Evolutionary conservation across 1,140 invertebrate species (phyloP), one percentile per base, ranked within the genome.

Genomic region (Drosophila grimshawi): DNA sequence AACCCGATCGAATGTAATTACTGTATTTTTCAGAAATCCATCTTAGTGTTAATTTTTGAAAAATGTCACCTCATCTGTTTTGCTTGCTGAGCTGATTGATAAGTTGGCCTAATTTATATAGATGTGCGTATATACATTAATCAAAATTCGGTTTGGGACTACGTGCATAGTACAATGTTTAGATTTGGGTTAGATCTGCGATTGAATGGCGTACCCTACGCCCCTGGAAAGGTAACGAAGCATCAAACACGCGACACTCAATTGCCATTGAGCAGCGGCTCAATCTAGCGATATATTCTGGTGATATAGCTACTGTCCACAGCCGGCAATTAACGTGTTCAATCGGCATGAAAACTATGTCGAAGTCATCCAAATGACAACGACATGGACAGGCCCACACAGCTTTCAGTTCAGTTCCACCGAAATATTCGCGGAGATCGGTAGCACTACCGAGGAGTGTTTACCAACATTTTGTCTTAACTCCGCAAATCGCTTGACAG

Each of bases 321-420:
- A 53, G 51, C 49, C 49, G 51, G 63, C 81, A 91, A 91, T 91
- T 91, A 91, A 68, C 64, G 64, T 80, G 90, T 48, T 80, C 81
- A 83, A 91, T 83, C 74, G 78, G 67, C 89, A 72, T 91, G 90
- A 90, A 91, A 91, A 91, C 81, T 72, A 67, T 91, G 89, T 91
- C 89, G 89, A 91, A 86, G 89, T 81, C 81, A 91, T 86, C 89
- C 67, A 60, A 76, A 70, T 56, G 37, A 45, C 64, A 75, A 43
- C 52, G 41, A 78, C 41, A 68, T 86, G 49, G 74, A 80, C 64
- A 45, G 41, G 60, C 56, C 74, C 53, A 35, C 29, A 52, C 19
- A 66, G 30, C n/a, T 30, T 35, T 65, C 45, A 10, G 60, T 75
- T 89, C 68, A 88, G 85, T 88, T 69, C 19, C 65, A 45, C 43